Conservation (phyloP, 2,888 invertebrate genomes). For the Dioctria rufipes region DNA sequence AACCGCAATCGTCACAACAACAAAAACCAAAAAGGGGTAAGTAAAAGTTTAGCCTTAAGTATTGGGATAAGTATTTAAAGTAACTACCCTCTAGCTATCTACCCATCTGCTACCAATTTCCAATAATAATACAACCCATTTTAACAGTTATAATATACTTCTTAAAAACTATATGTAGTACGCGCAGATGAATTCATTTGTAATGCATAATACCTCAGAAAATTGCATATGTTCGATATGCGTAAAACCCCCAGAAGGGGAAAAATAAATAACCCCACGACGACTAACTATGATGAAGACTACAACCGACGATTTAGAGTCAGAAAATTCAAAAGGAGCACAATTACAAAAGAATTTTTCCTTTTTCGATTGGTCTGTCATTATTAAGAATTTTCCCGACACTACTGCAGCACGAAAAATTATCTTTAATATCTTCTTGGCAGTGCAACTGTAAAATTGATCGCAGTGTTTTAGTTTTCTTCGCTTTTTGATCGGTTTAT, state of each 20-base stretch:
- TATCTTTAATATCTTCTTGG: conserved; percentile 1
- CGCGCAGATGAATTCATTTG: not conserved
- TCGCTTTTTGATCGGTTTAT: not conserved
- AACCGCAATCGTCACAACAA: too few relatives aligned
- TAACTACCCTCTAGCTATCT: not conserved
- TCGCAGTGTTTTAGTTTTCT: not conserved
- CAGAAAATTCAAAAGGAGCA: not conserved
- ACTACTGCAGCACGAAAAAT: conserved; percentile 13
- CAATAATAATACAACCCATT: not conserved
- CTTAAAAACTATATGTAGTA: not conserved
- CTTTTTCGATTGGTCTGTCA: conserved; percentile 1
- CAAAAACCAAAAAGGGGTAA: not conserved
- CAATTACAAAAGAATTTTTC: conserved; percentile 22
- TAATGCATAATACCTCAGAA: not conserved
- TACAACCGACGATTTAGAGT: not conserved
- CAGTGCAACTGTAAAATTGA: conserved; percentile 19
- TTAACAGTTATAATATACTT: not conserved
- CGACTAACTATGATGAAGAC: too few relatives aligned
- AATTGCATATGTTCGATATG: not conserved
- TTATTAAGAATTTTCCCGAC: conserved; percentile 29
- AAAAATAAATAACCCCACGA: not conserved
- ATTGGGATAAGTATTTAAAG: not conserved
- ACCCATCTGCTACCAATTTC: not conserved
- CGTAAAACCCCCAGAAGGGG: not conserved
- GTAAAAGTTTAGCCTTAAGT: not conserved